Percentiles rank a stretch among this genome's conserved stretches.
Evolutionary conservation across 1,140 invertebrate species (phyloP).

Genomic region (Thaumetopoea pityocampa): DNA sequence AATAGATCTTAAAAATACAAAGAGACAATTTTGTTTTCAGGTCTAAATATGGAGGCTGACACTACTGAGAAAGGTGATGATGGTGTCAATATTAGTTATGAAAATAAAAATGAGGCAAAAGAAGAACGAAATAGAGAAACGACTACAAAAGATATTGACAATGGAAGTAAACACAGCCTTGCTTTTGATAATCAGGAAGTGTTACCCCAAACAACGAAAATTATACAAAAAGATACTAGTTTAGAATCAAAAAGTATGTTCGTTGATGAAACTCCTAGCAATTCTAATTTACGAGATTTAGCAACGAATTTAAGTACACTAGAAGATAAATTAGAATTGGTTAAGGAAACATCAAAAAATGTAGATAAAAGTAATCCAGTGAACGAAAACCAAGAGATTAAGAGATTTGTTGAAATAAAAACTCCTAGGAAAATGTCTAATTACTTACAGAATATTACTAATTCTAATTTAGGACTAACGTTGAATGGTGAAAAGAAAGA

Average conservation of each 20-base stretch:
- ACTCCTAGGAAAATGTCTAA: conserved; percentile 31
- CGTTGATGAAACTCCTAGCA: too few relatives aligned
- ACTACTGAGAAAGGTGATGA: background rate
- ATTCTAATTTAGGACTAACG: conserved; percentile 26
- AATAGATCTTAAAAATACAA: too few relatives aligned
- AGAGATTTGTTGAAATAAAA: conserved; percentile 21
- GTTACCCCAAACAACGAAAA: too few relatives aligned
- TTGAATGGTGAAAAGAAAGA: conserved; percentile 43
- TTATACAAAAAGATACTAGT: too few relatives aligned
- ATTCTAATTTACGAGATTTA: background rate
- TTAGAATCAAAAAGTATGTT: too few relatives aligned
- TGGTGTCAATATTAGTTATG: background rate
- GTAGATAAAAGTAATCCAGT: conserved; percentile 26
- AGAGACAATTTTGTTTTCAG: background rate
- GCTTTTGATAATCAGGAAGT: too few relatives aligned
- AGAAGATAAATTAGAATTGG: conserved; percentile 11
- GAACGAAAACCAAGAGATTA: conserved; percentile 10
- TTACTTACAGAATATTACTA: conserved; percentile 50
- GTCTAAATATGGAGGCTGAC: background rate
- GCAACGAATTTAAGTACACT: background rate
- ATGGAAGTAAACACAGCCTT: too few relatives aligned
- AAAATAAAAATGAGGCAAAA: background rate
- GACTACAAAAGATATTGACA: too few relatives aligned
- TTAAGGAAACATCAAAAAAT: conserved; percentile 14
- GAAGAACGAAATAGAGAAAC: background rate